A percentile compares a stretch with the other conserved stretches of the same genome.
These are phyloP conservation scores for Speoplatyrhinus poulsoni DNA, from an alignment of 2,113 vertebrate genomes.

Conservation along the genomic window DNA sequence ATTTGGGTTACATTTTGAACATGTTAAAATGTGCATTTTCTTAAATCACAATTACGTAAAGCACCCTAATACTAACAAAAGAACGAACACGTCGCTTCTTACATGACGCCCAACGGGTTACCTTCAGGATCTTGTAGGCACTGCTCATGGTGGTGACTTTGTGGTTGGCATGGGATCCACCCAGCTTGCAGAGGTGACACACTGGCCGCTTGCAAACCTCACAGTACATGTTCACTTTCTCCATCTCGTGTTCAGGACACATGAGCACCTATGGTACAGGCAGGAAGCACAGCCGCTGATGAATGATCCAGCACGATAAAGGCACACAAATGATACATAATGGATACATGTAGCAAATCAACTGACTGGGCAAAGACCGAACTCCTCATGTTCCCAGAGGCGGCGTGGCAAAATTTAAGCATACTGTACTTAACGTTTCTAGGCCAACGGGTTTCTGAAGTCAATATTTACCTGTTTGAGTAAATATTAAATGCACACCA, in stretches of 20 bases:
- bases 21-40: too few relatives aligned
- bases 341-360: neutral
- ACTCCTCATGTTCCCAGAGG: conserved; percentile 23
- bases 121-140: conserved; percentile 97
- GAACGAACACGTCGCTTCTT: neutral
- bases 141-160: conserved; percentile 92
- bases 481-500: neutral
- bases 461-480: neutral
- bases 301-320: too few relatives aligned
- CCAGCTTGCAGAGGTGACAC: conserved; percentile 96
- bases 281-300: too few relatives aligned
- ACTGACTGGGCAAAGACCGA: neutral
- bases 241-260: conserved; percentile 98
- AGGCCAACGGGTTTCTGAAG: neutral
- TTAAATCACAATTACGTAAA: too few relatives aligned
- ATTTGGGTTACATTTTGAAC: too few relatives aligned
- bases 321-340: too few relatives aligned
- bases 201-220: conserved; percentile 93
- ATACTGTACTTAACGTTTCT: conserved; percentile 13
- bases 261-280: conserved; percentile 83
- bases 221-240: conserved; percentile 98
- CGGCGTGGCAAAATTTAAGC: conserved; percentile 39
- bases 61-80: too few relatives aligned
- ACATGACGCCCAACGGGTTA: conserved; percentile 44
- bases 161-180: conserved; percentile 92